Conservation (phyloP, 2,888 invertebrate genomes). For the Apeira syringaria region DNA sequence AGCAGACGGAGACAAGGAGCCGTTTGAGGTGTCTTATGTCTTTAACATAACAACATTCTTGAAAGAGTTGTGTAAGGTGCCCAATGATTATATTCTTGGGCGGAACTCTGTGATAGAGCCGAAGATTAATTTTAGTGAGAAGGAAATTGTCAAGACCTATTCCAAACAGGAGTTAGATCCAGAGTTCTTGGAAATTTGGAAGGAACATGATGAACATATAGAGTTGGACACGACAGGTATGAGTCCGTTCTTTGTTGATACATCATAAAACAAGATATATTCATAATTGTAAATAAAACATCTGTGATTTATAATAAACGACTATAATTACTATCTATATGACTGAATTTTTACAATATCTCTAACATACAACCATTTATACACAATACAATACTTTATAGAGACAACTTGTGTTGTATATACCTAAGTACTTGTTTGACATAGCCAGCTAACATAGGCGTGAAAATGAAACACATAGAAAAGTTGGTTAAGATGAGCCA, state of each 20-base stretch:
- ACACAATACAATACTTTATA: slow-evolving; percentile 52
- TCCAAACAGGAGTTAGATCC: slow-evolving; percentile 58
- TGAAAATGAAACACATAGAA: too few relatives aligned
- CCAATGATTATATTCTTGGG: slow-evolving; percentile 47
- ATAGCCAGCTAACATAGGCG: too few relatives aligned
- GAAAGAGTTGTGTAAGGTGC: slow-evolving; percentile 54
- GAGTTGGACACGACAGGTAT: slow-evolving; percentile 21
- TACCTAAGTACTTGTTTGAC: slow-evolving; percentile 22
- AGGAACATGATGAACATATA: slow-evolving; percentile 28
- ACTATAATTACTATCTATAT: slow-evolving; percentile 74
- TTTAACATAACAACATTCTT: slow-evolving; percentile 52
- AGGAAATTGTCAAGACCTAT: slow-evolving; percentile 57
- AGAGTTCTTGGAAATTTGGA: slow-evolving; percentile 65
- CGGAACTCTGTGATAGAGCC: slow-evolving; percentile 23
- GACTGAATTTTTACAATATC: slow-evolving; percentile 54
- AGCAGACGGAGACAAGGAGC: slow-evolving; percentile 40
- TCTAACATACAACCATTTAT: slow-evolving; percentile 49
- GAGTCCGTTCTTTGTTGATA: slow-evolving; percentile 4
- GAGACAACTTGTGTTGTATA: slow-evolving; percentile 32
- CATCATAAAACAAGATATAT: not conserved
- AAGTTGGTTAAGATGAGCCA: too few relatives aligned
- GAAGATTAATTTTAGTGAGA: slow-evolving; percentile 45
- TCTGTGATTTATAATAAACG: slow-evolving; percentile 49
- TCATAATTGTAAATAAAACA: slow-evolving; percentile 46
- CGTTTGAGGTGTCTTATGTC: slow-evolving; percentile 53